Conservation (phyloP, 2,113 vertebrate genomes). For the Vombatus ursinus region DNA sequence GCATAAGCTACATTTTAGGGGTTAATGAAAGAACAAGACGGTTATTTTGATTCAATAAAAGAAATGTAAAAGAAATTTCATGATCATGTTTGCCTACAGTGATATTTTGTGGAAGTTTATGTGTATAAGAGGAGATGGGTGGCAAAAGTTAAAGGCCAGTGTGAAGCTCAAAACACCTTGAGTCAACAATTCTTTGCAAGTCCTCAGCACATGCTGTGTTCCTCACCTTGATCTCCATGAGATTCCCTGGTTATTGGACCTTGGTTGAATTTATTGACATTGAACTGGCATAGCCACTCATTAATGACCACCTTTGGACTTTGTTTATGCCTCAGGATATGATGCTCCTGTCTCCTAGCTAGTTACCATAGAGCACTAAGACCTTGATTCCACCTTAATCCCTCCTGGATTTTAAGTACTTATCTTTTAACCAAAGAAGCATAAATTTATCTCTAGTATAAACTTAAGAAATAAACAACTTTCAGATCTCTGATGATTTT, state of each 20-base stretch:
- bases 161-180: background rate
- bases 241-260: background rate
- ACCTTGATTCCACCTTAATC: background rate
- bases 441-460: background rate
- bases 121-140: background rate
- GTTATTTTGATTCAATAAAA: background rate
- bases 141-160: background rate
- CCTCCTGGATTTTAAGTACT: background rate
- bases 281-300: background rate
- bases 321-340: background rate
- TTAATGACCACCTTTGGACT: background rate
- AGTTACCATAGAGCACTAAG: background rate
- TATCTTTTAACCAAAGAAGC: background rate
- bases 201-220: background rate
- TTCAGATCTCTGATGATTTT: background rate
- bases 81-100: background rate
- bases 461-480: background rate
- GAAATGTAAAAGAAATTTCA: background rate
- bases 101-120: background rate
- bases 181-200: background rate
- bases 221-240: background rate
- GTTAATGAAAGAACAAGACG: background rate
- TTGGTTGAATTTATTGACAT: background rate
- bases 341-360: background rate
- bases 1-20: background rate